Evolutionary conservation across 2,888 invertebrate species (phyloP).

Genomic region (Heliconius charithonia): DNA sequence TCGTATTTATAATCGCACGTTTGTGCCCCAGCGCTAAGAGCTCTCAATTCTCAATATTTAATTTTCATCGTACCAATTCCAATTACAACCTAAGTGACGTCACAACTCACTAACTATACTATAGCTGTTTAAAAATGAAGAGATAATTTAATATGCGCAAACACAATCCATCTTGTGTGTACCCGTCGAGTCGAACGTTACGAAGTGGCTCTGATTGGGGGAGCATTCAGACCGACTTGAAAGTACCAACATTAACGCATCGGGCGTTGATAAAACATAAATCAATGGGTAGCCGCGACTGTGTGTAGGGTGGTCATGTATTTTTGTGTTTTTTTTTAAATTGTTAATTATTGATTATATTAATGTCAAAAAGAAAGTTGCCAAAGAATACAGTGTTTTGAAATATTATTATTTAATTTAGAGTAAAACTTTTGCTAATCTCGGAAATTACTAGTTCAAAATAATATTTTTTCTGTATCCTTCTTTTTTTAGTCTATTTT

Average conservation of each 20-base stretch:
- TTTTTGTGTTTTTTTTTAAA: background rate
- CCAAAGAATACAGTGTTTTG: background rate
- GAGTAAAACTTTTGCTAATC: background rate
- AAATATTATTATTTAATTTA: background rate
- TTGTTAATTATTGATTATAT: background rate
- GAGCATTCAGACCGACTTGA: slow-evolving; percentile 49
- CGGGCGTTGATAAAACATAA: slow-evolving; percentile 58
- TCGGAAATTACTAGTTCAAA: too few species aligned
- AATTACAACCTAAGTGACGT: background rate
- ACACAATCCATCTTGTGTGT: slow-evolving; percentile 48
- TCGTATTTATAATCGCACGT: background rate
- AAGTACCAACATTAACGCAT: slow-evolving; percentile 60
- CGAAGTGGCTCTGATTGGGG: slow-evolving; percentile 43
- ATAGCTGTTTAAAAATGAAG: slow-evolving; percentile 10
- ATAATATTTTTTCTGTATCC: too few species aligned
- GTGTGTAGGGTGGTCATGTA: slow-evolving; percentile 50
- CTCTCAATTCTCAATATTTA: background rate
- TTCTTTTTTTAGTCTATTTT: too few species aligned
- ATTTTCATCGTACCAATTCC: background rate
- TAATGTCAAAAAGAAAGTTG: background rate
- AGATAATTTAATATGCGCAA: slow-evolving; percentile 45
- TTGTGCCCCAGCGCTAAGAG: background rate
- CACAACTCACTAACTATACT: background rate
- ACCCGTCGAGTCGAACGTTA: slow-evolving; percentile 38
- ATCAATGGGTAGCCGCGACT: slow-evolving; percentile 55